Base-by-base conservation (phyloP, 2,888 invertebrate species). In the Platynereis dumerilii region DNA sequence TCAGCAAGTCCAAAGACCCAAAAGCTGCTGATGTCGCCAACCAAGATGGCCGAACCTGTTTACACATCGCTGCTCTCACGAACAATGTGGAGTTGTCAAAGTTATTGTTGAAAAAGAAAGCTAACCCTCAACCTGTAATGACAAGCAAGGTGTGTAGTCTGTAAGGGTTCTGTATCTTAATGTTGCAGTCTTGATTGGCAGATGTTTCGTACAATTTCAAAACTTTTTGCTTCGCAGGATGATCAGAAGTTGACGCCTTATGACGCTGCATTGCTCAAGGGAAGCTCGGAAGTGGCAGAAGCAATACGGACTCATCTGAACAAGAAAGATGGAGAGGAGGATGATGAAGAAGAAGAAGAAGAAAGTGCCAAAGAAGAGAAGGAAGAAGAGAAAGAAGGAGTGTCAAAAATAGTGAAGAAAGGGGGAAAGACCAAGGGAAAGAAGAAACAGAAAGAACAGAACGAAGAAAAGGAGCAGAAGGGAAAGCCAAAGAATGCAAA, bases 81-180 rank as follows among this genome's bases (percentile, higher is more conserved):
- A 96, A 97, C 77, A 93, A 96, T 81, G 90, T 96, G 2, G 96
- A 96, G 83, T 90, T 96, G 86, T 95, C 96, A 83, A 94, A 91
- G 84, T 87, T 92, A 69, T 86, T 96, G 20, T 82, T 96, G 64
- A 94, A 95, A 78, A 88, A 90, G 59, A 92, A 92, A 0, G 94
- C 93, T 0, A 90, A 92, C 79, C 89, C 94, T 5, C 73, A 71
- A 39, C 20, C 65, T 39, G 44, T 39, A 5, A 67, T 67, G 67
- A 56, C 60, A 39, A 45, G 58, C 28, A 60, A 27, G 39, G 64
- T 59, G 15, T 26, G 65, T 65, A 5, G 17, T 10, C 34, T 34
- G 5, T 34, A 34, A 7, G 34, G 12, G 12, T 34, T 34, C 12
- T 34, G 34, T 34, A 34, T 7, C 34, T 34, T 34, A 12, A 7